A percentile compares a stretch with the other conserved stretches of the same genome.
phyloP scores from a whole-genome alignment of 2,113 vertebrate genomes.

The Microcebus griseorufus region DNA sequence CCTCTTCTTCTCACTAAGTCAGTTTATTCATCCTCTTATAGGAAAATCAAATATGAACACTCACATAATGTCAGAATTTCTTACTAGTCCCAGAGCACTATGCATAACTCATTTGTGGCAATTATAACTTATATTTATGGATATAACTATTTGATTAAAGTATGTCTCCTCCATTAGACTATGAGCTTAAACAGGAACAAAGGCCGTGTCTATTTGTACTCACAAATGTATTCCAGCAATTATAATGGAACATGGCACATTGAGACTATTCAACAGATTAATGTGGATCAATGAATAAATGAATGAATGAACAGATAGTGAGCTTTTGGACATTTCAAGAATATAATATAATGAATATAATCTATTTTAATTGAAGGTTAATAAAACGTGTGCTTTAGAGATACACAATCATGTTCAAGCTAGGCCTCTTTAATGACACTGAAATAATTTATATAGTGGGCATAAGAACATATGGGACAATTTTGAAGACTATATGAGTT shows the following conservation, averaged over 20 bases:
- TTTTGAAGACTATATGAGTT: neutral
- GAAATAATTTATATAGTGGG: neutral
- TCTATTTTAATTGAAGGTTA: neutral
- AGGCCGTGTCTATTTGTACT: neutral
- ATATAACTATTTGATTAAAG: neutral
- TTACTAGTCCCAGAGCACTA: neutral
- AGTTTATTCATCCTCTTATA: neutral
- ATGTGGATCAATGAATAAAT: neutral
- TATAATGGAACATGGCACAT: neutral
- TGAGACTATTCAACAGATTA: neutral
- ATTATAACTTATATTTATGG: neutral
- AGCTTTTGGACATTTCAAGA: neutral
- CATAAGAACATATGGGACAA: neutral
- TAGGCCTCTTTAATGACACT: neutral
- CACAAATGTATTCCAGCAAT: neutral
- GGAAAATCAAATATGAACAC: neutral
- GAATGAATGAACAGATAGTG: neutral
- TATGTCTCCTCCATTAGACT: neutral
- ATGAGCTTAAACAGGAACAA: neutral
- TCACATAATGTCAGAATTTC: neutral
- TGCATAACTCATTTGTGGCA: neutral
- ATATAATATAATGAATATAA: neutral
- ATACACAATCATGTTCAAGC: neutral
- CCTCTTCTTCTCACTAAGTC: neutral
- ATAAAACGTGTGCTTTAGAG: neutral